Base-by-base conservation (phyloP, 1,140 invertebrate genomes). In the Daktulosphaira vitifoliae region DNA sequence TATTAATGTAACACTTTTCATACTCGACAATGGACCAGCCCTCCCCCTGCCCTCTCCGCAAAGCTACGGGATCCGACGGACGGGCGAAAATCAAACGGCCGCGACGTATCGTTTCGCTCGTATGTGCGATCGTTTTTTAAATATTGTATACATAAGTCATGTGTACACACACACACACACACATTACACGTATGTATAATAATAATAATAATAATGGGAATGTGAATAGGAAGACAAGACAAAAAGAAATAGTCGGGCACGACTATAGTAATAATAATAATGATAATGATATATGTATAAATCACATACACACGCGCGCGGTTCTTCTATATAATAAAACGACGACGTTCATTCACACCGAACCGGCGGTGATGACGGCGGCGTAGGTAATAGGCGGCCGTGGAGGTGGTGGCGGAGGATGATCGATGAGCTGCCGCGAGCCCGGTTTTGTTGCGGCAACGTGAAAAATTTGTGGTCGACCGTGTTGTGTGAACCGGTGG, bases 401-500 rank as follows among this genome's bases (percentile, higher is more conserved):
- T 33, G 11, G 5, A 11, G 29, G 5, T 11, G 29, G 29, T 6
- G 42, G 26, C 23, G 39, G 39, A 29, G 4, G 42, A 62, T 62
- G 56, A 62, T 62, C 56, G 56, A 62, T 62, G 56, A 25, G 42
- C 42, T 59, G 25, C 22, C n/a, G 39, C 15, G n/a, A 15, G 39
- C n/a, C 15, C 39, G 39, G 9, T 44, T 44, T 16, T n/a, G 15
- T 44, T 25, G n/a, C 38, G n/a, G 39, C 3, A 18, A 46, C 53
- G 38, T 59, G 42, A 62, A 62, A 37, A 48, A 48, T 62, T 48
- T 42, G 56, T 48, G 56, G 56, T 62, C 56, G 56, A 62, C 56
- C 42, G 56, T 42, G 42, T 42, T n/a, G 33, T 44, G 54, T 46
- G 29, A 33, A 33, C 29, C 29, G 42, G 25, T 48, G 56, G 42